phyloP scores from a whole-genome alignment of 1,140 invertebrate species.

The Mizuhopecten yessoensis region DNA sequence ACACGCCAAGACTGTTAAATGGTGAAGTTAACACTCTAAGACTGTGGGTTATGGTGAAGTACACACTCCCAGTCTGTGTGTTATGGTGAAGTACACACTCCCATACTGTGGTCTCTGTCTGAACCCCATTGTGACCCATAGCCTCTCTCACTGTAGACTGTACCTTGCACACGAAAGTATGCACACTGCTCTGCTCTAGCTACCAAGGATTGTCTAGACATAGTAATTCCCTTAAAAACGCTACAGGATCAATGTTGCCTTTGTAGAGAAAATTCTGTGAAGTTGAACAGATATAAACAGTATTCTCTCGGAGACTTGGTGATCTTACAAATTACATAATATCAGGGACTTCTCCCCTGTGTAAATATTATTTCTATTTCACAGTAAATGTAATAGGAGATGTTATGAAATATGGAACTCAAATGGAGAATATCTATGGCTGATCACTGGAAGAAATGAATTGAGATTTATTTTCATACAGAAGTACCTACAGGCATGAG shows the following conservation, averaged over 20 bases:
- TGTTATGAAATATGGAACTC: slow-evolving; percentile 12
- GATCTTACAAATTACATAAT: not conserved
- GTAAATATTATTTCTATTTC: slow-evolving; percentile 15
- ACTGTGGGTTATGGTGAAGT: not conserved
- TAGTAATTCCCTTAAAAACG: slow-evolving; percentile 17
- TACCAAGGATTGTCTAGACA: slow-evolving; percentile 26
- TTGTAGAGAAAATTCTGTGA: slow-evolving; percentile 32
- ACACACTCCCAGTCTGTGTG: not conserved
- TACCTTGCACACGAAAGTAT: slow-evolving; percentile 32
- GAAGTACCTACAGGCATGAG: no score
- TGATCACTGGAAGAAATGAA: not conserved
- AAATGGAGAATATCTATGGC: not conserved
- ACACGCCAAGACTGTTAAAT: not conserved
- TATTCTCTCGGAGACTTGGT: not conserved
- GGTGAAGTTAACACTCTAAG: not conserved
- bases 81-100: not conserved
- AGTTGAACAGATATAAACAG: not conserved
- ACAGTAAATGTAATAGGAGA: not conserved
- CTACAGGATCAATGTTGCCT: slow-evolving; percentile 31
- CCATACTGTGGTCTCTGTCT: not conserved
- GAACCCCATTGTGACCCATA: slow-evolving; percentile 16
- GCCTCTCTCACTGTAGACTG: slow-evolving; percentile 23
- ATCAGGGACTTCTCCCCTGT: not conserved
- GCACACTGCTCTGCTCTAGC: not conserved
- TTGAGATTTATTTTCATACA: no score